A percentile compares a stretch with the other conserved stretches of the same genome.
phyloP scores from a whole-genome alignment of 2,113 vertebrate genomes.

The Gallinago media region DNA sequence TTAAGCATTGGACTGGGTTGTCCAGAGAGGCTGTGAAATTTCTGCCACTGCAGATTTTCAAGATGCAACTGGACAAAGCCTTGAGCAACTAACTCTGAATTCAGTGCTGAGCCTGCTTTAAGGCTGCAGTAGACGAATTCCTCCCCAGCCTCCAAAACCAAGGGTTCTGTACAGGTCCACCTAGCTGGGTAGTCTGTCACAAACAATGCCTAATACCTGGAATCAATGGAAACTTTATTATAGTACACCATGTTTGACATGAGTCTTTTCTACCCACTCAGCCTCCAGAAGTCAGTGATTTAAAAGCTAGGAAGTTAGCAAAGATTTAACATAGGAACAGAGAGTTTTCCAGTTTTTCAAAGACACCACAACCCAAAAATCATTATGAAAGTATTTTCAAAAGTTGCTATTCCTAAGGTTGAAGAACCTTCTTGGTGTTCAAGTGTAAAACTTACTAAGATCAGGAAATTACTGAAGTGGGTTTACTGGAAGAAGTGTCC shows the following conservation, averaged over 20 bases:
- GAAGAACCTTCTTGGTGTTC: not conserved
- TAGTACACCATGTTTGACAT: not conserved
- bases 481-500: not conserved
- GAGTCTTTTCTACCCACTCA: not conserved
- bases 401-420: not conserved
- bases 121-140: not conserved
- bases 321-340: not conserved
- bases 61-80: not conserved
- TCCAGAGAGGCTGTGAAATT: not conserved
- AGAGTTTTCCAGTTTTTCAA: not conserved
- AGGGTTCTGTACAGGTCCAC: not conserved
- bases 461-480: not conserved
- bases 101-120: not conserved
- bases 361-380: not conserved
- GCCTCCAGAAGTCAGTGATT: not conserved
- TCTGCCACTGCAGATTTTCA: not conserved
- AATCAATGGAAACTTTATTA: not conserved
- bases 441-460: not conserved
- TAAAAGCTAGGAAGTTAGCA: not conserved
- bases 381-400: not conserved
- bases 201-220: not conserved
- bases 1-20: not conserved
- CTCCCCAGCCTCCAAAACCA: not conserved
- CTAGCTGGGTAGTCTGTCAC: not conserved
- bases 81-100: not conserved